These are phyloP conservation scores for Tryphoninae sp. DNA, from an alignment of 2,888 invertebrate genomes.

Conservation along the genomic window DNA sequence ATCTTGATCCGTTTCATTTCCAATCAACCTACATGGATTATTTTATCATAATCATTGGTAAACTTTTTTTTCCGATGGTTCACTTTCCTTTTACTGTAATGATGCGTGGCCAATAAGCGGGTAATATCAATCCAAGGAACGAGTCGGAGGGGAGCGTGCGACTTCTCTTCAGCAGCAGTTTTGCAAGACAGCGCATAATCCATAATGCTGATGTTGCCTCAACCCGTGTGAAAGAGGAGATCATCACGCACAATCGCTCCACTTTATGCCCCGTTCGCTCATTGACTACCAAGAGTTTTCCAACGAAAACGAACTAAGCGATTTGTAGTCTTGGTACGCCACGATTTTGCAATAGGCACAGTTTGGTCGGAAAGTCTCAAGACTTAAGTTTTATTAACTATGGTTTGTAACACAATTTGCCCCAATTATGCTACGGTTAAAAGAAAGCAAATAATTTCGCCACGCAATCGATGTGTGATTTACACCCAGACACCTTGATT, in stretches of 20 bases:
- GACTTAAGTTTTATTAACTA: background rate
- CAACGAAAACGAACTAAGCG: conserved; percentile 55
- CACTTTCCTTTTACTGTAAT: too few species aligned
- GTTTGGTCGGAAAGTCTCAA: background rate
- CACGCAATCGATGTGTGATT: background rate
- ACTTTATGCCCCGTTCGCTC: conserved; percentile 55
- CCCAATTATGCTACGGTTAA: background rate
- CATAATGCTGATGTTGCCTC: conserved; percentile 57
- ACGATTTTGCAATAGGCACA: conserved; percentile 51
- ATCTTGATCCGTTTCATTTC: too few species aligned
- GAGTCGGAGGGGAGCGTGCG: conserved; percentile 69
- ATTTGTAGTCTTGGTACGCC: conserved; percentile 63
- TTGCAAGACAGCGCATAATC: conserved; percentile 73
- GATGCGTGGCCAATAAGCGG: background rate
- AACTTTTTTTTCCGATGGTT: background rate
- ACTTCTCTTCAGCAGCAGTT: conserved; percentile 70
- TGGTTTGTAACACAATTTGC: background rate
- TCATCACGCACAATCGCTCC: conserved; percentile 65
- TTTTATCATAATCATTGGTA: too few species aligned
- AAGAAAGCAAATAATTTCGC: background rate
- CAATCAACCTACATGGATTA: too few species aligned
- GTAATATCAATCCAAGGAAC: background rate
- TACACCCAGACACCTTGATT: too few species aligned
- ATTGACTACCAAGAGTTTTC: background rate
- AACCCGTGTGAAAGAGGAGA: conserved; percentile 68